Evolutionary conservation across 2,797 vertebrate genomes (phyloP).

Genomic region (Mormyrops boulengeri): DNA sequence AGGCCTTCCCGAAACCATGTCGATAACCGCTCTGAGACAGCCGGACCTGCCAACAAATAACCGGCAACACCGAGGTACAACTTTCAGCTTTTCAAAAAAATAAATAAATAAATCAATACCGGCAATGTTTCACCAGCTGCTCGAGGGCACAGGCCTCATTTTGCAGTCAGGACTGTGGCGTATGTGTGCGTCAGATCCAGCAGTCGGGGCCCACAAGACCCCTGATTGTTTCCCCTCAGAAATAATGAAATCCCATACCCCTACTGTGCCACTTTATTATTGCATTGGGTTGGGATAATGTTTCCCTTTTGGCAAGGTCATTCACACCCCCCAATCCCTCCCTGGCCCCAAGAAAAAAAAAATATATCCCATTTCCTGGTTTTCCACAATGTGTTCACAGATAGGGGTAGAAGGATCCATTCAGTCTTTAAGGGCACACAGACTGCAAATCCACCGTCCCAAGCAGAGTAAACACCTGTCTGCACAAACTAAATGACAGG

Average conservation of each 20-base stretch:
- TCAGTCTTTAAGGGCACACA: not conserved
- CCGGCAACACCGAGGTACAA: not conserved
- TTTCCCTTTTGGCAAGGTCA: constrained; percentile 24
- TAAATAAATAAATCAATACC: constrained; percentile 10
- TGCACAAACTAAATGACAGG: not conserved
- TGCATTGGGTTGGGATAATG: constrained; percentile 14
- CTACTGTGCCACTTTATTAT: constrained; percentile 22
- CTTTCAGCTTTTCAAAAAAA: not conserved
- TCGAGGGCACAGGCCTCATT: constrained; percentile 10
- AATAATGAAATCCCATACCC: constrained; percentile 28
- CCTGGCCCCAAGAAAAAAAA: not conserved
- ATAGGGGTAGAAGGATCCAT: not conserved
- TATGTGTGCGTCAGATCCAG: constrained; percentile 10
- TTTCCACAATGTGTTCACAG: constrained; percentile 22
- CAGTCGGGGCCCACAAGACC: constrained; percentile 23
- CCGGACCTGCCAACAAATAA: not conserved
- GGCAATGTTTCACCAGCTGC: constrained; percentile 1
- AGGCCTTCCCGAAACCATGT: not conserved
- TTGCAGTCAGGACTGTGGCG: not conserved
- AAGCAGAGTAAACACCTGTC: not conserved
- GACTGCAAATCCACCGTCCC: not conserved
- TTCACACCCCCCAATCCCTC: constrained; percentile 7
- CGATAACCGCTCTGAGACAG: not conserved
- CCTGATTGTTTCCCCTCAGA: constrained; percentile 23
- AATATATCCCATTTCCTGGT: constrained; percentile 25